phyloP scores from a whole-genome alignment of 2,888 invertebrate species.

The Seira sanloemensis region DNA sequence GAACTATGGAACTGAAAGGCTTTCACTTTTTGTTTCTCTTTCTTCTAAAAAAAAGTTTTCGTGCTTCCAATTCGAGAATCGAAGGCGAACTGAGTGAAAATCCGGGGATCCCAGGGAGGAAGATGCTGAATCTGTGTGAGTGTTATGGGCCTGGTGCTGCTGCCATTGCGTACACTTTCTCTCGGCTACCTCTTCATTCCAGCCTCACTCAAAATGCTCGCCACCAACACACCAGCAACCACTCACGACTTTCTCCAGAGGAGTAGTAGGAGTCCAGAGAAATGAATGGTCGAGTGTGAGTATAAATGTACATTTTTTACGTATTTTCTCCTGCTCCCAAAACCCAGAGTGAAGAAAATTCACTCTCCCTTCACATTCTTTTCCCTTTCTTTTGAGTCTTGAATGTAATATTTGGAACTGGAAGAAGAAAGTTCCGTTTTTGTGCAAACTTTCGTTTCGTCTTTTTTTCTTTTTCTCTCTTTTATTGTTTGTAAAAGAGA shows the following conservation, averaged over 20 bases:
- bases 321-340: background rate
- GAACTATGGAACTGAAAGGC: background rate
- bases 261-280: too few relatives aligned
- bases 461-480: background rate
- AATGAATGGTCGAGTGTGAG: too few relatives aligned
- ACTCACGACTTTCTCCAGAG: too few relatives aligned
- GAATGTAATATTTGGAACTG: background rate
- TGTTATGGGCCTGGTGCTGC: background rate
- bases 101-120: constrained; percentile 6
- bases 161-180: too few relatives aligned
- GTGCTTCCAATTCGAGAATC: constrained; percentile 34
- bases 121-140: constrained; percentile 24
- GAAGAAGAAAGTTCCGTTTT: background rate
- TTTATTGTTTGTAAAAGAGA: background rate
- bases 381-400: background rate
- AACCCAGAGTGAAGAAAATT: background rate
- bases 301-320: too few relatives aligned
- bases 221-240: background rate
- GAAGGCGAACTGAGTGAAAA: constrained; percentile 39
- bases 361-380: background rate
- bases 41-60: background rate
- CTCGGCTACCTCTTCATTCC: background rate
- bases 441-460: constrained; percentile 8
- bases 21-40: too few relatives aligned
- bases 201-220: background rate